Evolutionary conservation across 2,113 vertebrate genomes (phyloP), one percentile per base, ranked within the genome.

Genomic region (Suricata suricatta): DNA sequence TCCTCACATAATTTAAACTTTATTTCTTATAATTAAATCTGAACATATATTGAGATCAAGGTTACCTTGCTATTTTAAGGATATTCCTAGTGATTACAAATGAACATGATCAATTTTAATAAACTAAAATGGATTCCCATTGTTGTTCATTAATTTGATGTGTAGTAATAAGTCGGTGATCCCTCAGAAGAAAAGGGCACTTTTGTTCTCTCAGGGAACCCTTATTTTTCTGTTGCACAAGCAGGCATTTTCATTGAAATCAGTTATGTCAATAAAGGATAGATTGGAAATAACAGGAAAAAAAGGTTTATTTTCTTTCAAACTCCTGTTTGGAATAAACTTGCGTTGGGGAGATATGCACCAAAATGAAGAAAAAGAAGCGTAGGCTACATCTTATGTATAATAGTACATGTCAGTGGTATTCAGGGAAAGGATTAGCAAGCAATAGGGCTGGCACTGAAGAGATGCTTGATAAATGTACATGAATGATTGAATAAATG

Each of bases 21-120:
- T 93, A 97, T 95, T 96, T 77, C 44, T 23, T 96, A 95, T 97
- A 97, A 96, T 98, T 97, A 97, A 95, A 96, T 94, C 66, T 87
- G 85, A 97, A 82, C 60, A 52, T 44, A 38, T 57, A 96, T 54
- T 82, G 97, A 94, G 96, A 94, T 85, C 27, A 92, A 82, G 89
- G 64, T 81, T 68, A 50, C 52, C 82, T 83, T 23, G 3, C 84
- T 86, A 35, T 80, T 82, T 90, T 83, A 92, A 96, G 76, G 47
- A 3, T 76, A 81, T 94, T 84, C 29, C 84, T 92, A 89, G 87
- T 35, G 81, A 87, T 92, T 97, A 76, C 33, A 95, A 97, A 84
- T 69, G 90, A 93, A 31, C 41, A 19, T 2, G 29, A 95, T 92
- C 54, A 47, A 92, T 95, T 94, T 97, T 88, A 96, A 76, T 77